These are phyloP conservation scores for Drosophila antonietae DNA, from an alignment of 2,888 invertebrate genomes.

Conservation along the genomic window DNA sequence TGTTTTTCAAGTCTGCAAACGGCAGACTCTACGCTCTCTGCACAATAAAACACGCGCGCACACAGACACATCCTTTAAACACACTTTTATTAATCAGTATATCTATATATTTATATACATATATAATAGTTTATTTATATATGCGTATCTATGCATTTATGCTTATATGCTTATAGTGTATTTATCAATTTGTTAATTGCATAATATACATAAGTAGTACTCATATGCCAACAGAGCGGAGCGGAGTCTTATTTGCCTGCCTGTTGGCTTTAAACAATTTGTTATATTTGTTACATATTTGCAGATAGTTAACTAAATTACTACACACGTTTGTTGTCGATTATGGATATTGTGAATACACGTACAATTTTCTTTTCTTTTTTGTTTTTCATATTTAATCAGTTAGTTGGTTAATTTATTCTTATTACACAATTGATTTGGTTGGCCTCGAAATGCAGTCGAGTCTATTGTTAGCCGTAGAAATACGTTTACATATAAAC, in stretches of 20 bases:
- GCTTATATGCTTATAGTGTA: slow-evolving; percentile 46
- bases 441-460: slow-evolving; percentile 32
- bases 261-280: slow-evolving; percentile 29
- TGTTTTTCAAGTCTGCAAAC: slow-evolving; percentile 47
- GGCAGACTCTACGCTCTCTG: slow-evolving; percentile 8
- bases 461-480: slow-evolving; percentile 35
- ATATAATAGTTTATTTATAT: not conserved
- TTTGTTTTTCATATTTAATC: slow-evolving; percentile 6
- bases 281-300: slow-evolving; percentile 41
- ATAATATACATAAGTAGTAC: slow-evolving; percentile 60
- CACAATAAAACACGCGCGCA: slow-evolving; percentile 21
- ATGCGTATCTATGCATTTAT: slow-evolving; percentile 13
- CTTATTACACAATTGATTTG: slow-evolving; percentile 28
- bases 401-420: slow-evolving; percentile 17
- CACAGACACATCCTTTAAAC: slow-evolving; percentile 57
- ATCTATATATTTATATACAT: slow-evolving; percentile 37
- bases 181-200: slow-evolving; percentile 76
- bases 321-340: slow-evolving; percentile 64
- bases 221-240: slow-evolving; percentile 19
- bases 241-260: slow-evolving; percentile 11
- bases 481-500: slow-evolving; percentile 20
- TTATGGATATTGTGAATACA: slow-evolving; percentile 50
- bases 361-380: not conserved
- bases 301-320: slow-evolving; percentile 70
- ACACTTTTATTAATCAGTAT: slow-evolving; percentile 73